These are phyloP conservation scores for Xenops minutus DNA, from an alignment of 2,797 vertebrate genomes.

Conservation along the genomic window DNA sequence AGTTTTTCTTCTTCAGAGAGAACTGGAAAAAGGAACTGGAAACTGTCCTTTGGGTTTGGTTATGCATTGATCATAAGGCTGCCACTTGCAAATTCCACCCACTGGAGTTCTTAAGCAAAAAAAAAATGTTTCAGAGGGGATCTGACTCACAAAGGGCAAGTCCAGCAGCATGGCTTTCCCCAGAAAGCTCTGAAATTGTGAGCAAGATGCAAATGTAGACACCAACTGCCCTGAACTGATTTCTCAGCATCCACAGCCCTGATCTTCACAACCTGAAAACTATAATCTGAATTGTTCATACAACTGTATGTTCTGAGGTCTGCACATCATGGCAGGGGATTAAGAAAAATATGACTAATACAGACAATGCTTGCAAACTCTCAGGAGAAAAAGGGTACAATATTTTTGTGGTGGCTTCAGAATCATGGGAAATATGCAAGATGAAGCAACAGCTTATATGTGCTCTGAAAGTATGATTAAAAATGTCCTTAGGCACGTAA, in stretches of 20 bases:
- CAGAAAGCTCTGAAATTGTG: background rate
- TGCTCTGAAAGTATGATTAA: conserved; percentile 9
- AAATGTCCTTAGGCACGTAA: conserved; percentile 5
- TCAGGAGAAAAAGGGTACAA: background rate
- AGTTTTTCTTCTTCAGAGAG: background rate
- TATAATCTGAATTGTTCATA: background rate
- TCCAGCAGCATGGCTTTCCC: background rate
- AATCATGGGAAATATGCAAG: conserved; percentile 6
- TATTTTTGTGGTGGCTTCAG: background rate
- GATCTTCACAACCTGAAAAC: background rate
- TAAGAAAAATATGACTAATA: background rate
- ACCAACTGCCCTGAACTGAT: background rate
- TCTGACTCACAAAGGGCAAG: background rate
- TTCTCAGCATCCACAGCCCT: background rate
- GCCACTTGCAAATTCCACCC: background rate
- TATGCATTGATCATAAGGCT: background rate
- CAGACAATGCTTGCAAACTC: background rate
- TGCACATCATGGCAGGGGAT: background rate
- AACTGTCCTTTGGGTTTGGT: background rate
- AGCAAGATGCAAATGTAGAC: background rate
- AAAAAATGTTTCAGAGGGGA: background rate
- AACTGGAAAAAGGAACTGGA: background rate
- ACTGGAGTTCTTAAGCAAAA: background rate
- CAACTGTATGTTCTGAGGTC: background rate
- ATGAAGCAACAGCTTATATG: conserved; percentile 24